phyloP scores from a whole-genome alignment of 2,888 invertebrate genomes.

The Eumerus sabulonum region DNA sequence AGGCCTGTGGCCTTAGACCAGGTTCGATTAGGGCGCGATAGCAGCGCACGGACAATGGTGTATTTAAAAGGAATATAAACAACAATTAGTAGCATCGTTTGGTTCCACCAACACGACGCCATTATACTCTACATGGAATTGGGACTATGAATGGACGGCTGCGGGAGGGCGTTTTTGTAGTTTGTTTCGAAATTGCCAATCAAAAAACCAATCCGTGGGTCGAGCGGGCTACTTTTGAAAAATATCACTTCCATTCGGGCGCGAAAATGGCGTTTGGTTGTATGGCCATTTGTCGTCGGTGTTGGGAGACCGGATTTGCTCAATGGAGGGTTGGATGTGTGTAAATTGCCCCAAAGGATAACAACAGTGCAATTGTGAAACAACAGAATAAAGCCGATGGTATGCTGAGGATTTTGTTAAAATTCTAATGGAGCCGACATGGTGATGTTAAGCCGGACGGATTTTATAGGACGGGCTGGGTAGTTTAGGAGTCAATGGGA shows the following conservation, averaged over 20 bases:
- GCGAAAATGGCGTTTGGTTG: constrained; percentile 8
- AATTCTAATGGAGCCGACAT: not conserved
- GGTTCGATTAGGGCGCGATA: constrained; percentile 31
- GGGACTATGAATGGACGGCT: constrained; percentile 5
- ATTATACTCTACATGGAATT: no score
- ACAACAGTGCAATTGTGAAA: constrained; percentile 45
- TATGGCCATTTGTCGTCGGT: constrained; percentile 22
- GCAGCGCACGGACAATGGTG: constrained; percentile 40
- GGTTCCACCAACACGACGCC: constrained; percentile 10
- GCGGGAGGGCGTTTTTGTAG: constrained; percentile 26
- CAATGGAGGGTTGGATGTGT: constrained; percentile 10
- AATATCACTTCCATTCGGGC: constrained; percentile 30
- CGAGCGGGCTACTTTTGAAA: constrained; percentile 38
- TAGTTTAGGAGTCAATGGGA: not conserved
- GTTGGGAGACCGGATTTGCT: constrained; percentile 2
- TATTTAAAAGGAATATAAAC: constrained; percentile 63
- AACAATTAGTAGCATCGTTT: constrained; percentile 57
- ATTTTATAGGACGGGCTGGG: not conserved
- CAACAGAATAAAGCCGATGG: not conserved
- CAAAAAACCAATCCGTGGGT: constrained; percentile 74
- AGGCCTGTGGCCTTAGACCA: not conserved
- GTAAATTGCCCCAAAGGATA: constrained; percentile 55
- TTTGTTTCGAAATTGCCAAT: constrained; percentile 75
- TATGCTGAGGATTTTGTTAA: constrained; percentile 70
- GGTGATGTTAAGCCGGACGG: constrained; percentile 11